Evolutionary conservation across 2,888 invertebrate species (phyloP), one percentile per base, ranked within the genome.

Genomic region (Timandra comae): DNA sequence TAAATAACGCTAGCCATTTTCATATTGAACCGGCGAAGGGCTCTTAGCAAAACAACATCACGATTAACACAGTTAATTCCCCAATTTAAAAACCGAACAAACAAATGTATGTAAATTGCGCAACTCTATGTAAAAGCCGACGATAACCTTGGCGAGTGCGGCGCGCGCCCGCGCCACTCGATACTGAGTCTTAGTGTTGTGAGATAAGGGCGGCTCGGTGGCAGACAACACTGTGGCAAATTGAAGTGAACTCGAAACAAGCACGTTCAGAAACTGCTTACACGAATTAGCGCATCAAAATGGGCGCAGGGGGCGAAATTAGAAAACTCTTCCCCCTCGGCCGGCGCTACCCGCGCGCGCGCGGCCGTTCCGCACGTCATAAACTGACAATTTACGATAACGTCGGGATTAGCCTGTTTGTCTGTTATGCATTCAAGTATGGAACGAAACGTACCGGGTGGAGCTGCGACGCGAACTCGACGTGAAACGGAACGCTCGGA

Each of bases 331-430:
- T 58, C 66, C 65, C 52, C 57, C 60, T 57, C 41, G 51, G 56
- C 51, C 64, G 54, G 50, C 24, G 24, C 57, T 41, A 43, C 43
- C 56, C 54, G 42, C 41, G 40, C 39, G 63, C 63, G 66, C 71
- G 60, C 71, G 64, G 63, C 75, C 86, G 77, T 82, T 85, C 81
- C 73, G 84, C 85, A 86, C 86, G 86, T 86, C 86, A 86, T 86
- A 86, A 86, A 86, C 84, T 86, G 85, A 86, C 86, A 82, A 86
- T 86, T 86, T 86, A 86, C 86, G 86, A 85, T 86, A 85, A 84
- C 81, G 76, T 69, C 69, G 74, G 86, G 86, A 86, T 86, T 86
- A 86, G 85, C 84, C 63, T 79, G 82, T 84, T 81, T 84, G 84
- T 81, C 78, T 82, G 81, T 78, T 75, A 76, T 78, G 81, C 81